Evolutionary conservation across 2,888 invertebrate genomes (phyloP).

Genomic region (Nomada fucata): DNA sequence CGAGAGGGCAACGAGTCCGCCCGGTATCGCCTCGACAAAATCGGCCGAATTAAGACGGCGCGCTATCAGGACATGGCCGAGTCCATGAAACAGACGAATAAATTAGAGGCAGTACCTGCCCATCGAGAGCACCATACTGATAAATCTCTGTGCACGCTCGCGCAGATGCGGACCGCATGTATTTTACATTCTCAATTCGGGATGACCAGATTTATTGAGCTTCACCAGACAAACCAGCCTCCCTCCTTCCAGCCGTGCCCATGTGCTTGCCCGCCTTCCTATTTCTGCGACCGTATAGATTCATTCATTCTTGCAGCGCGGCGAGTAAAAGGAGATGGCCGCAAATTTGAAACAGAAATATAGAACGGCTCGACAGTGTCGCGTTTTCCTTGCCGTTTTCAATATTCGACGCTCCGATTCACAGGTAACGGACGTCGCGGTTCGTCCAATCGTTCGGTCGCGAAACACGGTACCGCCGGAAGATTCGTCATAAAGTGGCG

Average conservation of each 20-base stretch:
- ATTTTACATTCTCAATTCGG: conserved; percentile 82
- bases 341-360: conserved; percentile 12
- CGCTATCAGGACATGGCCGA: conserved; percentile 61
- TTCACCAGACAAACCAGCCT: conserved; percentile 63
- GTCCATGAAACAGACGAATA: conserved; percentile 75
- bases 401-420: neutral
- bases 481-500: conserved; percentile 19
- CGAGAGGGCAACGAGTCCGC: conserved; percentile 29
- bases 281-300: conserved; percentile 58
- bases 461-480: neutral
- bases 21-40: conserved; percentile 58
- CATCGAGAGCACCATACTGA: conserved; percentile 77
- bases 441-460: neutral
- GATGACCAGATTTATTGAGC: conserved; percentile 80
- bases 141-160: conserved; percentile 76
- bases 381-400: neutral
- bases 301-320: conserved; percentile 33
- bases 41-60: conserved; percentile 73
- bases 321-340: conserved; percentile 2
- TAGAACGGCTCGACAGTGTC: neutral
- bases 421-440: too few species aligned
- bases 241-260: conserved; percentile 37
- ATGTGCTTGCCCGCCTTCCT: conserved; percentile 36
- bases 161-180: conserved; percentile 77
- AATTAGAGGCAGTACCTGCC: conserved; percentile 76